A percentile compares a stretch with the other conserved stretches of the same genome.
Conservation (phyloP, 2,113 vertebrate species). For the Salminus brasiliensis region DNA sequence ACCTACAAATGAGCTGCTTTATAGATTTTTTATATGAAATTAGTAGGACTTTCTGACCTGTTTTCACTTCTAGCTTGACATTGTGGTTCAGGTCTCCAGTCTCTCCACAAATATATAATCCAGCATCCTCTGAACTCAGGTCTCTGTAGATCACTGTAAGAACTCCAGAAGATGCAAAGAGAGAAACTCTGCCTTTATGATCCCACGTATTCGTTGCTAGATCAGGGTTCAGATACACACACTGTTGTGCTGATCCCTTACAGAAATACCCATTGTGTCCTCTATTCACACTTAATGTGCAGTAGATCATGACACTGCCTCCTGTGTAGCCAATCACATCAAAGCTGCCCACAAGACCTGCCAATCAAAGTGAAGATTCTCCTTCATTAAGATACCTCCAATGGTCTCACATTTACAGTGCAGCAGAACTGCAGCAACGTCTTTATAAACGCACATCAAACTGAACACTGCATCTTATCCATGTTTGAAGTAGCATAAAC, state of each 20-base stretch:
- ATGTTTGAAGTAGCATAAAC: too few relatives aligned
- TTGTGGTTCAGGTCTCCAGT: background rate
- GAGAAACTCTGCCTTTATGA: background rate
- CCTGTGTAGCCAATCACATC: background rate
- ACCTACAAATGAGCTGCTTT: background rate
- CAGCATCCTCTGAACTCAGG: conserved; percentile 15
- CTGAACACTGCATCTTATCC: too few relatives aligned
- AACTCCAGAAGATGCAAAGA: background rate
- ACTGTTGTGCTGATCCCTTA: background rate
- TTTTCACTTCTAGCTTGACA: background rate
- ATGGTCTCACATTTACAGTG: too few relatives aligned
- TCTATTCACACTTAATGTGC: background rate
- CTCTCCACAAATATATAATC: conserved; percentile 10
- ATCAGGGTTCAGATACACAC: background rate
- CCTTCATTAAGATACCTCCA: too few relatives aligned
- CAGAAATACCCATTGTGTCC: background rate
- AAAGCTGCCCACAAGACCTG: background rate
- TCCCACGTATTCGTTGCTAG: background rate
- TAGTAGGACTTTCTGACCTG: conserved; percentile 3
- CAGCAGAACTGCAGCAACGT: too few relatives aligned
- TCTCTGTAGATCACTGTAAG: background rate
- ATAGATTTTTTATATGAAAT: too few relatives aligned
- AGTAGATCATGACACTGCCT: background rate
- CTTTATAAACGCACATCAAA: too few relatives aligned
- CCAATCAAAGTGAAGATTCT: background rate